Evolutionary conservation across 2,888 invertebrate genomes (phyloP).

Genomic region (Rhodophaea formosa): DNA sequence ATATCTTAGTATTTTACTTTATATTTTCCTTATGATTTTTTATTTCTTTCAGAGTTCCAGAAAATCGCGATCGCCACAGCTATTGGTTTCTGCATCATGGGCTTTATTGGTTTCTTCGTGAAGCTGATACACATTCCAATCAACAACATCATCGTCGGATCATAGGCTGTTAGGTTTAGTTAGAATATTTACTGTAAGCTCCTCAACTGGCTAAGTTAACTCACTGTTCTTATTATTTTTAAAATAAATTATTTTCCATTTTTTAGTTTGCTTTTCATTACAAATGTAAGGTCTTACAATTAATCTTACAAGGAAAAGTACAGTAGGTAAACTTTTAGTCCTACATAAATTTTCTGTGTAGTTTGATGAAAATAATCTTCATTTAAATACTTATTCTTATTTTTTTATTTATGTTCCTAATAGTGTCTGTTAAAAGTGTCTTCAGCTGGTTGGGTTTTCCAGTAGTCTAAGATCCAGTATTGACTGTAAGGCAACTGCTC

Average conservation of each 20-base stretch:
- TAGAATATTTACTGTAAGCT: slow-evolving; percentile 62
- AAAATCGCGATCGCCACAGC: slow-evolving; percentile 99
- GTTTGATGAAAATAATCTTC: too few species aligned
- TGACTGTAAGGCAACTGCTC: too few species aligned
- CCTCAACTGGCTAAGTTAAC: slow-evolving; percentile 56
- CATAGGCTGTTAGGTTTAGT: slow-evolving; percentile 71
- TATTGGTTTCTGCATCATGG: slow-evolving; percentile 99
- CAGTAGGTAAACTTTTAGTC: too few species aligned
- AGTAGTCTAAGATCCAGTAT: too few species aligned
- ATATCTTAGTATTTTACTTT: too few species aligned
- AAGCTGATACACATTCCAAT: slow-evolving; percentile 99
- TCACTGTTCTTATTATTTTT: slow-evolving; percentile 50
- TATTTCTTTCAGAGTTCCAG: slow-evolving; percentile 92
- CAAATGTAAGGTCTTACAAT: not conserved
- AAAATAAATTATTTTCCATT: slow-evolving; percentile 73
- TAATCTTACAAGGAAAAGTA: too few species aligned
- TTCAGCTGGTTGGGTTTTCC: too few species aligned
- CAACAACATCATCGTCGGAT: slow-evolving; percentile 96
- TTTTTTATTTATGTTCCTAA: too few species aligned
- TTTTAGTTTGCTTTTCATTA: slow-evolving; percentile 33
- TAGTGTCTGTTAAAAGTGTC: too few species aligned
- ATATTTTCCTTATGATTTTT: too few species aligned
- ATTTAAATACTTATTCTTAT: too few species aligned
- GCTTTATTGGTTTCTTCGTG: slow-evolving; percentile 99
- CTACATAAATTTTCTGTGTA: too few species aligned